Base-by-base conservation (phyloP, 2,797 vertebrate genomes). In the Mus caroli region DNA sequence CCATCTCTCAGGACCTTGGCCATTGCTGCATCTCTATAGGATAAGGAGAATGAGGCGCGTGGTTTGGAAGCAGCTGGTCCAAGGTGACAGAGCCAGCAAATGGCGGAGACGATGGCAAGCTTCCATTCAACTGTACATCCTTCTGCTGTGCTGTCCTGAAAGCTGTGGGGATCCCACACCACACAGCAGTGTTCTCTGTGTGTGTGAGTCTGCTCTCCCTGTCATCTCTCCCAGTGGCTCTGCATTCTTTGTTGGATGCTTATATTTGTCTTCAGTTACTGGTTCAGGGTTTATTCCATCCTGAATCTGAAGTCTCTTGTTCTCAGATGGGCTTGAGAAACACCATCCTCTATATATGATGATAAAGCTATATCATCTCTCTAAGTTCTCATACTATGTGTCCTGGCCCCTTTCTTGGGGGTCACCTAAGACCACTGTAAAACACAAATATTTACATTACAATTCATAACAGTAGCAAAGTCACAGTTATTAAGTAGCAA, bases 331-430 rank as follows among this genome's bases (percentile, higher is more conserved):
- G 78, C 46, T 6, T 56, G 17, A 22, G 37, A 82, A 92, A 79
- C 8, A 1, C n/a, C 50, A 75, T 40, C 26, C 52, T 77, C 31
- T 4, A 13, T 6, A 20, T 28, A 6, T 83, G 62, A 97, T 96
- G 88, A 93, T 88, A 90, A 92, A 90, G 77, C 31, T 22, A 19
- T 20, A 67, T 92, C 28, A 92, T 40, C 77, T 90, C 24, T 90
- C 50, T 79, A 71, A 43, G 11, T 43, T 75, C 73, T 43, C 73
- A 75, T 14, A 26, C 12, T 43, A 11, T 43, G 73, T 5, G 22
- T 43, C 11, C 24, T 43, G 73, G 14, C 40, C 40, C 22, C 73
- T 14, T 75, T 43, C 40, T 43, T 24, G 22, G 11, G 40, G 60
- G 11, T 43, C 40, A 43, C 73, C 20, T 26, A 75, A 43, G 40